A percentile compares a stretch with the other conserved stretches of the same genome.
These are phyloP conservation scores for Papilio glaucus DNA, from an alignment of 1,140 invertebrate genomes.

Conservation along the genomic window DNA sequence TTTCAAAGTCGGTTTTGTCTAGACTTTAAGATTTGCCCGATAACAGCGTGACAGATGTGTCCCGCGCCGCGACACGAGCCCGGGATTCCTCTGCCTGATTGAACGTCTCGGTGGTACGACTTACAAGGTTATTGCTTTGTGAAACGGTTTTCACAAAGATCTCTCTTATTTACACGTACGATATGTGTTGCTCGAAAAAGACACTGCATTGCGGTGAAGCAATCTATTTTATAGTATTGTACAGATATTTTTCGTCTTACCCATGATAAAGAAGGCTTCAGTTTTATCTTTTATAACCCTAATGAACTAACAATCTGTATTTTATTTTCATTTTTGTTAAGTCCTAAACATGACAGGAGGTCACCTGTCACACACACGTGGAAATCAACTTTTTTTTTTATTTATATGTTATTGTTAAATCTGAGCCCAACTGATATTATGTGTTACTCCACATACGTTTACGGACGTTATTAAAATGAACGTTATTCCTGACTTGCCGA, in stretches of 20 bases:
- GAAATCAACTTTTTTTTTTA: too few relatives aligned
- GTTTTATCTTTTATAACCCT: too few relatives aligned
- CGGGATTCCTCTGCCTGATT: background rate
- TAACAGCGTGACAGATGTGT: background rate
- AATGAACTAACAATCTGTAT: too few relatives aligned
- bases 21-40: background rate
- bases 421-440: background rate
- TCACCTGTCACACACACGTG: too few relatives aligned
- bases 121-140: background rate
- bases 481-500: constrained; percentile 16
- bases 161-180: background rate
- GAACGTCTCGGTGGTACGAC: background rate
- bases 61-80: background rate
- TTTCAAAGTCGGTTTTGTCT: background rate
- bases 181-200: too few relatives aligned
- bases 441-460: background rate
- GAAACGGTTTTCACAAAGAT: background rate
- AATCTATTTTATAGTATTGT: too few relatives aligned
- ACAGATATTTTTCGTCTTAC: too few relatives aligned
- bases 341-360: too few relatives aligned
- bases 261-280: too few relatives aligned
- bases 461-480: constrained; percentile 1
- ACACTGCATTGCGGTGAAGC: background rate
- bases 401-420: constrained; percentile 2
- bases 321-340: too few relatives aligned